Conservation (phyloP, 2,888 invertebrate species). For the Hirtodrosophila cameraria region DNA sequence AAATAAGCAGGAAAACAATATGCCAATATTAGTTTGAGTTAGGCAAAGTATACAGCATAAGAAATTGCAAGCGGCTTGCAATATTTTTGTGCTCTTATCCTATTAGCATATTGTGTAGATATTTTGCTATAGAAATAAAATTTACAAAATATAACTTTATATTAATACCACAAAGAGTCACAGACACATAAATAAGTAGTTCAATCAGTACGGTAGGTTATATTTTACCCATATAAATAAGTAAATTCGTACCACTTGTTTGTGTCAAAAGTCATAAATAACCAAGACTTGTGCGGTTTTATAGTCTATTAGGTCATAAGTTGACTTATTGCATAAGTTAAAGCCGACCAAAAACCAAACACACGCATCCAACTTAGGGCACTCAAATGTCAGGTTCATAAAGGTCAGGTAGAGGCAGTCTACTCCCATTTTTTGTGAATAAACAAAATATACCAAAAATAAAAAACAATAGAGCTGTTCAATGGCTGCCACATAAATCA, state of each 20-base stretch:
- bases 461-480: conserved; percentile 20
- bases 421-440: background rate
- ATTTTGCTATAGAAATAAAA: conserved; percentile 8
- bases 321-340: conserved; percentile 16
- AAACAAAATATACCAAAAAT: conserved; percentile 13
- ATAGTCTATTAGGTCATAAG: conserved; percentile 24
- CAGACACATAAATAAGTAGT: conserved; percentile 19
- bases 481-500: conserved; percentile 26
- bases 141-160: conserved; percentile 36
- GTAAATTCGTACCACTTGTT: conserved; percentile 17
- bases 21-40: conserved; percentile 39
- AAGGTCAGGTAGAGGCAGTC: conserved; percentile 4
- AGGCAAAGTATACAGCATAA: conserved; percentile 3
- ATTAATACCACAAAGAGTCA: conserved; percentile 34
- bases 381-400: background rate
- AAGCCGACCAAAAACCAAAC: conserved; percentile 4
- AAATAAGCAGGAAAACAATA: conserved; percentile 44
- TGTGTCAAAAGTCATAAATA: conserved; percentile 38
- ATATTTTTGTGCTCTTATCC: conserved; percentile 26
- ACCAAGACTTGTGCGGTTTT: conserved; percentile 14
- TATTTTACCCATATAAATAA: conserved; percentile 5
- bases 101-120: conserved; percentile 49
- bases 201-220: conserved; percentile 29
- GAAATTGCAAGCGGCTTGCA: conserved; percentile 30
- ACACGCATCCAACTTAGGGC: background rate